These are phyloP conservation scores for Melospiza melodia DNA, from an alignment of 2,113 vertebrate genomes.

Conservation along the genomic window DNA sequence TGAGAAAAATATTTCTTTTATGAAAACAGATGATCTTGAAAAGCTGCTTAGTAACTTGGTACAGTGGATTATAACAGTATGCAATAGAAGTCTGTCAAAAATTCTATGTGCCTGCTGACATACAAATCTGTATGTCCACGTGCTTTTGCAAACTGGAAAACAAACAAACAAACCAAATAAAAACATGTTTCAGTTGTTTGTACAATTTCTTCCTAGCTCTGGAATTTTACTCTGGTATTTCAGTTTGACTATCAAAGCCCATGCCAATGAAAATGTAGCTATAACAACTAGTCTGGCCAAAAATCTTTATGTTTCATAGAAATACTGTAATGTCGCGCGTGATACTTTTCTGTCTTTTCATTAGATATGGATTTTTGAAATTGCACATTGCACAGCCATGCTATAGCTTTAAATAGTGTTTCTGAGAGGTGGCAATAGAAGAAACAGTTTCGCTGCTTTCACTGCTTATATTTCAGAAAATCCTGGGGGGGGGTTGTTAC, in stretches of 20 bases:
- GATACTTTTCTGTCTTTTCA: not conserved
- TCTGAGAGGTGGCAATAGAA: not conserved
- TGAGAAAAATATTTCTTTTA: not conserved
- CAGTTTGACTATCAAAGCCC: not conserved
- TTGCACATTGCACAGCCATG: not conserved
- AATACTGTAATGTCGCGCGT: not conserved
- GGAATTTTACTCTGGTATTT: not conserved
- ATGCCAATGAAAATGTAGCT: not conserved
- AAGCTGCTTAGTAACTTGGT: not conserved
- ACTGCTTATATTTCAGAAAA: not conserved
- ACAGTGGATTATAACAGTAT: not conserved
- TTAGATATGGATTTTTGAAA: not conserved
- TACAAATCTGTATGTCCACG: not conserved
- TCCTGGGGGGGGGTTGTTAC: not conserved
- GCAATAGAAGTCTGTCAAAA: not conserved
- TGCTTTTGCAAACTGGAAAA: not conserved
- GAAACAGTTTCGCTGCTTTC: not conserved
- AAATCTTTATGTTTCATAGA: not conserved
- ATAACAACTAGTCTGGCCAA: not conserved
- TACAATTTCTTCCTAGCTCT: not conserved
- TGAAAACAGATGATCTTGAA: not conserved
- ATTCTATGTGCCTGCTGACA: not conserved
- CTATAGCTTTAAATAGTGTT: not conserved
- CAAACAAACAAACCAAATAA: not conserved
- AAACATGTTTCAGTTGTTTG: not conserved